Conservation (phyloP, 2,797 vertebrate species). For the Tenualosa thibaudeaui region DNA sequence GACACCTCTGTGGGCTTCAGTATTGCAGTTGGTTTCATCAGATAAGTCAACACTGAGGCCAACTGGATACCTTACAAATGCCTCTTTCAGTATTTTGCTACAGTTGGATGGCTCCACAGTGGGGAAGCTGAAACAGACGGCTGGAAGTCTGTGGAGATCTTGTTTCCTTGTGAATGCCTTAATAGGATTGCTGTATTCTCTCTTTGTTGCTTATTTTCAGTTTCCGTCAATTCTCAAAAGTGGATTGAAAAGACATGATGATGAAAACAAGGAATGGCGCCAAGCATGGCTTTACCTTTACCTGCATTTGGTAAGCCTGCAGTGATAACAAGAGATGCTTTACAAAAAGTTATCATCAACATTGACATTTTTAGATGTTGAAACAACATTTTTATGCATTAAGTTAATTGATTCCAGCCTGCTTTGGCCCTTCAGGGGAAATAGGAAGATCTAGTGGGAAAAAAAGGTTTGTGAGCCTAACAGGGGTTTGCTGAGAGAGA, state of each 20-base stretch:
- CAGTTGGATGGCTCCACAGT: slow-evolving; percentile 13
- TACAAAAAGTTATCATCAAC: background rate
- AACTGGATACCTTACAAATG: background rate
- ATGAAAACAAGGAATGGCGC: background rate
- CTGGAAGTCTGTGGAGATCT: slow-evolving; percentile 21
- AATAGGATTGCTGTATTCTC: slow-evolving; percentile 4
- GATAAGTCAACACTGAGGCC: background rate
- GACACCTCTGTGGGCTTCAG: background rate
- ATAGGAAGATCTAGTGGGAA: background rate
- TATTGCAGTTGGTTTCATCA: slow-evolving; percentile 22
- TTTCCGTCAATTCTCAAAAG: background rate
- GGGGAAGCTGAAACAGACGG: background rate
- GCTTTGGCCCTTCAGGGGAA: background rate
- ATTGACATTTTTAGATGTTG: background rate
- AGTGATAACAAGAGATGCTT: background rate
- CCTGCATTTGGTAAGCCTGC: background rate
- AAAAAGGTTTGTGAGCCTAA: background rate
- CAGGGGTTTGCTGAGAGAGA: background rate
- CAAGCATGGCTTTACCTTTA: background rate
- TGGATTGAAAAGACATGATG: background rate
- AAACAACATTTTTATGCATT: slow-evolving; percentile 17
- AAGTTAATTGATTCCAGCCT: slow-evolving; percentile 6
- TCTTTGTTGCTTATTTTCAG: slow-evolving; percentile 15
- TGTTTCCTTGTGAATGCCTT: background rate
- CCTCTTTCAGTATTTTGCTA: slow-evolving; percentile 5